Evolutionary conservation across 1,140 invertebrate genomes (phyloP), one percentile per base, ranked within the genome.

Genomic region (Rhysida immarginata): DNA sequence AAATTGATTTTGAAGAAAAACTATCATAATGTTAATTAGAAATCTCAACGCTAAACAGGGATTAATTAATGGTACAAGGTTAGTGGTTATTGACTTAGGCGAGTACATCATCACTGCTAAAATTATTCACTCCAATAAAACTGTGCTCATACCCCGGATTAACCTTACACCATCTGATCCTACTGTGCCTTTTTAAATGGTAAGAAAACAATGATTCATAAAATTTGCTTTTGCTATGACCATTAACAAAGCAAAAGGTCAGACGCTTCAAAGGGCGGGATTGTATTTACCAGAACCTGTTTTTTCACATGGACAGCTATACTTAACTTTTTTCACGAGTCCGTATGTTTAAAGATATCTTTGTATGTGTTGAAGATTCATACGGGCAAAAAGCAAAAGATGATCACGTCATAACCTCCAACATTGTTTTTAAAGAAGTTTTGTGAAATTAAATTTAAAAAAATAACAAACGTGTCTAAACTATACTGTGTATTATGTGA

Each of bases 171-270:
- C 49, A 11, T 51, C 49, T 11, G 49, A 51, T 27, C 8, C 49
- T 26, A 51, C 16, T 13, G 3, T 26, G 8, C 21, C 49, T 25
- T 51, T 25, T 20, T 13, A 11, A 26, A 26, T 51, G 8, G 26
- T 16, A 51, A 25, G 49, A 26, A 11, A 21, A 25, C 49, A 51
- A 51, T 27, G 5, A 8, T 25, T 25, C 5, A 51, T 51, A 16
- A 25, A 27, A 51, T 3, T 51, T 8, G 49, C 49, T 14, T 51
- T 51, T 26, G 23, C 49, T n/a, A 51, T 51, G 23, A 51, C 49
- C 49, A 51, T 51, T 21, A 51, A 51, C 24, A 51, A 51, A 27
- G 49, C 49, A 26, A 3, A 51, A 51, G 49, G 26, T n/a, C 49
- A 51, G 26, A 51, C 49, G 23, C 26, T 51, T 26, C 2, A 25